Evolutionary conservation across 2,797 vertebrate species (phyloP).

Genomic region (Miichthys miiuy): DNA sequence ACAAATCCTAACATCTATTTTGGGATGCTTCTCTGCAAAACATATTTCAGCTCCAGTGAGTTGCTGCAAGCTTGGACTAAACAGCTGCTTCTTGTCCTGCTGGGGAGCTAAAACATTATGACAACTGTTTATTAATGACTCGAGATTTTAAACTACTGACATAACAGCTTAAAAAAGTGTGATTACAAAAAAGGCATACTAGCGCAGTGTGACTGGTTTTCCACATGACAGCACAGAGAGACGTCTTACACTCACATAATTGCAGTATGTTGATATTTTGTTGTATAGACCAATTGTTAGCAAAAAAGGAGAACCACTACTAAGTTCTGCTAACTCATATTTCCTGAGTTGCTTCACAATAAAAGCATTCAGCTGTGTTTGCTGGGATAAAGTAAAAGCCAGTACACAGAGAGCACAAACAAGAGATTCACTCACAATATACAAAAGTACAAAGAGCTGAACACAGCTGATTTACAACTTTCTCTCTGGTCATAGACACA

Average conservation of each 20-base stretch:
- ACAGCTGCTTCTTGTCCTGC: background rate
- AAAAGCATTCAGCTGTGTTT: background rate
- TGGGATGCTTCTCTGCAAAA: background rate
- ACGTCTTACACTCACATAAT: too few species aligned
- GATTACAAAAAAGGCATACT: too few species aligned
- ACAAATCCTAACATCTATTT: background rate
- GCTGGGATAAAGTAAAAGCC: background rate
- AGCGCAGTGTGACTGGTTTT: too few species aligned
- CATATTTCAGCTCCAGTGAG: background rate
- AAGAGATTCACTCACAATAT: background rate
- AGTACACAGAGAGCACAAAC: background rate
- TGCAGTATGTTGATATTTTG: too few species aligned
- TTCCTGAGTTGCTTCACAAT: background rate
- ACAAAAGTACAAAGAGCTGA: background rate
- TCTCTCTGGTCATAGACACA: background rate
- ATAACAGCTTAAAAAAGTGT: background rate
- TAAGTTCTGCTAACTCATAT: background rate
- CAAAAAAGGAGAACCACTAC: too few species aligned
- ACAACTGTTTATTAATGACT: slow-evolving; percentile 6
- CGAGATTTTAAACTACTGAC: background rate
- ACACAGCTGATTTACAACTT: background rate
- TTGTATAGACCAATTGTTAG: too few species aligned
- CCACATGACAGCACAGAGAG: background rate
- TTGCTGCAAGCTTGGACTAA: background rate
- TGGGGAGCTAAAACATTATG: background rate